phyloP scores from a whole-genome alignment of 1,140 invertebrate genomes.

The Scylla paramamosain region DNA sequence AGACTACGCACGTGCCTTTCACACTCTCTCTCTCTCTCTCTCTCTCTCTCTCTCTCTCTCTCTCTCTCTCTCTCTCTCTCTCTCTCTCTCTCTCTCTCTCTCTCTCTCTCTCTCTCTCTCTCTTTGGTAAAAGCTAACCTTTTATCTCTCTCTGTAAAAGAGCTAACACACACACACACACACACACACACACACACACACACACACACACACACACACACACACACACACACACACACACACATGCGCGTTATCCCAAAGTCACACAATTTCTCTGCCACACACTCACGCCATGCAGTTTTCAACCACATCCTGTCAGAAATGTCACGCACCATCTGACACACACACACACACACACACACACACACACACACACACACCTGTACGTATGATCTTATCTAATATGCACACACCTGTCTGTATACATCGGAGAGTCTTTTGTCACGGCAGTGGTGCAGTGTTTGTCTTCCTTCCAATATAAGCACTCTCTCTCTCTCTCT shows the following conservation, averaged over 20 bases:
- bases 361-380: slow-evolving; percentile 31
- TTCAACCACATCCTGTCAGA: too few relatives aligned
- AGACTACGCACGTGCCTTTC: not conserved
- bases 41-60: slow-evolving; percentile 20
- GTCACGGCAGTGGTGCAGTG: too few relatives aligned
- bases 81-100: slow-evolving; percentile 10
- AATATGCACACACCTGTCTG: not conserved
- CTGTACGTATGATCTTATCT: not conserved
- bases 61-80: not conserved
- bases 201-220: too few relatives aligned
- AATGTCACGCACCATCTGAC: too few relatives aligned
- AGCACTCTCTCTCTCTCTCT: not conserved
- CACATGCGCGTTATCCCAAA: too few relatives aligned
- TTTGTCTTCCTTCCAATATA: not conserved
- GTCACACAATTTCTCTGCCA: too few relatives aligned
- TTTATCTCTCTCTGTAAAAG: not conserved
- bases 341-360: not conserved
- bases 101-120: not conserved
- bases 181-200: too few relatives aligned
- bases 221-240: too few relatives aligned
- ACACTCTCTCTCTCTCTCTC: not conserved
- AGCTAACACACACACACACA: not conserved
- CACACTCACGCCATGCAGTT: too few relatives aligned
- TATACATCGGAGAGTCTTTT: not conserved
- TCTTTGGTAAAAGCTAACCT: not conserved